A percentile compares a stretch with the other conserved stretches of the same genome.
phyloP scores from a whole-genome alignment of 1,140 invertebrate genomes.

The Steinernema feltiae region DNA sequence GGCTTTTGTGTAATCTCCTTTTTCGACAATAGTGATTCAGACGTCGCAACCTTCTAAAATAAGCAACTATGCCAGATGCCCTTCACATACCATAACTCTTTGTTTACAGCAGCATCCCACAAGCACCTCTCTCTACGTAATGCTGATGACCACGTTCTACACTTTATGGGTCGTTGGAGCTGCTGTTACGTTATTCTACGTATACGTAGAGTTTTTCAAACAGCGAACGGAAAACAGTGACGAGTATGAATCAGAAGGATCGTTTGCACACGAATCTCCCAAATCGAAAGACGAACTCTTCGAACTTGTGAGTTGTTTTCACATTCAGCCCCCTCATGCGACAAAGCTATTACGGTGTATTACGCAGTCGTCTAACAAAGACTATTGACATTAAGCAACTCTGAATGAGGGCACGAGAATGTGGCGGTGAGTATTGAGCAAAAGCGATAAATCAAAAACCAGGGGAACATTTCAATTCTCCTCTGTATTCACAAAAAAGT shows the following conservation, averaged over 20 bases:
- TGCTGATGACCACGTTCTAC: neutral
- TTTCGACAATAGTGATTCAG: too few relatives aligned
- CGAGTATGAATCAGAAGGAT: too few relatives aligned
- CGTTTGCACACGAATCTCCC: neutral
- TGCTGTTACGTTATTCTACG: neutral
- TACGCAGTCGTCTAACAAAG: too few relatives aligned
- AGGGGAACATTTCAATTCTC: too few relatives aligned
- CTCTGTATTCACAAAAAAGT: too few relatives aligned
- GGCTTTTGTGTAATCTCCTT: neutral
- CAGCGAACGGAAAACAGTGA: neutral
- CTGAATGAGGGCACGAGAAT: too few relatives aligned
- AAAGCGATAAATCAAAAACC: too few relatives aligned
- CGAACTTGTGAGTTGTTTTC: neutral
- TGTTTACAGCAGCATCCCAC: neutral
- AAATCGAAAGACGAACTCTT: neutral
- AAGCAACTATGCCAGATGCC: too few relatives aligned
- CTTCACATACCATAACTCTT: neutral
- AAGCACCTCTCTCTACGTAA: neutral
- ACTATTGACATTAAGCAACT: too few relatives aligned
- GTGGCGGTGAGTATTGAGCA: too few relatives aligned
- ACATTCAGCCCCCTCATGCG: neutral
- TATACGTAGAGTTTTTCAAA: neutral
- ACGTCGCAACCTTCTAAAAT: too few relatives aligned
- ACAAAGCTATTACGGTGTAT: neutral
- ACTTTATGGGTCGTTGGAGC: neutral